phyloP scores from a whole-genome alignment of 1,140 invertebrate genomes.

The Temnothorax nylanderi region DNA sequence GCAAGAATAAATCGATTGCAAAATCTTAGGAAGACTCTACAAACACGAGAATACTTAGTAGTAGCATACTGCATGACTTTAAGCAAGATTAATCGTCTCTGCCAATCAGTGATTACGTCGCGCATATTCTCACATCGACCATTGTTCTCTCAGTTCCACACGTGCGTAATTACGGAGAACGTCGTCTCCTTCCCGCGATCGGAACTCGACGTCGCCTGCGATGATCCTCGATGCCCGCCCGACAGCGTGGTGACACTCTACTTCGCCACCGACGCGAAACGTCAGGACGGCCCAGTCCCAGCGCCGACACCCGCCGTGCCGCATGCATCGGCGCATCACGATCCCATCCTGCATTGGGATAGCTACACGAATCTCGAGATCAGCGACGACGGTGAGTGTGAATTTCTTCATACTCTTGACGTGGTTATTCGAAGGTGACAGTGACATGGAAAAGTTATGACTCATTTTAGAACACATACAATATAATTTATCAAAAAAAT shows the following conservation, averaged over 20 bases:
- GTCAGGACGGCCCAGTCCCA: slow-evolving; percentile 88
- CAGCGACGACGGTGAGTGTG: slow-evolving; percentile 85
- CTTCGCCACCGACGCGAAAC: slow-evolving; percentile 87
- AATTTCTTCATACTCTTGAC: not conserved
- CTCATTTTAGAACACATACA: not conserved
- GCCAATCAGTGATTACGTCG: not conserved
- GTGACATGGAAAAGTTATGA: not conserved
- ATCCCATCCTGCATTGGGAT: slow-evolving; percentile 92
- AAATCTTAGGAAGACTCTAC: not conserved
- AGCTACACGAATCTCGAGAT: slow-evolving; percentile 92
- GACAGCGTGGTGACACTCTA: slow-evolving; percentile 94
- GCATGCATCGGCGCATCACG: slow-evolving; percentile 87
- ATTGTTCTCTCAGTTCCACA: slow-evolving; percentile 93
- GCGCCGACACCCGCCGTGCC: slow-evolving; percentile 91
- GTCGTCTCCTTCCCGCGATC: slow-evolving; percentile 93
- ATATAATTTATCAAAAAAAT: not conserved
- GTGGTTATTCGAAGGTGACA: not conserved
- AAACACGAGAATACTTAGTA: not conserved
- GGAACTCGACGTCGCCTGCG: slow-evolving; percentile 94
- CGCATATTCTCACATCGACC: slow-evolving; percentile 1
- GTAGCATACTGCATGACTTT: not conserved
- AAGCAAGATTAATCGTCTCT: not conserved
- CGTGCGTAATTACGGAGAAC: slow-evolving; percentile 94
- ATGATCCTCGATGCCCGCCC: slow-evolving; percentile 90
- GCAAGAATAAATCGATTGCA: not conserved